Percentiles rank a stretch among this genome's conserved stretches.
phyloP scores from a whole-genome alignment of 2,888 invertebrate genomes.

The Xestia ashworthii region DNA sequence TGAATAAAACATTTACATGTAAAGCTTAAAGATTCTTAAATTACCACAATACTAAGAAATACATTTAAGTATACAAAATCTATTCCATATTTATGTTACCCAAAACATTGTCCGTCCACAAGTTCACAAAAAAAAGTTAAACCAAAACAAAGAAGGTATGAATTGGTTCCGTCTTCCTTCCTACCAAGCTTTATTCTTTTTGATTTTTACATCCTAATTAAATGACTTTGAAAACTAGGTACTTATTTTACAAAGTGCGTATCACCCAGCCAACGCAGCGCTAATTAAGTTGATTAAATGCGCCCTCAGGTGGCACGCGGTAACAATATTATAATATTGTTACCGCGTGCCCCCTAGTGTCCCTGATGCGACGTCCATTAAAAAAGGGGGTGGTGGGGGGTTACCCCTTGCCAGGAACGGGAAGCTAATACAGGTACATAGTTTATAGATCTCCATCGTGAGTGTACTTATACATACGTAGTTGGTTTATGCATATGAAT shows the following conservation, averaged over 20 bases:
- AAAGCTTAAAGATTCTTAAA: no score
- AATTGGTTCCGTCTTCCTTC: not conserved
- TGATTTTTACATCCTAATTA: not conserved
- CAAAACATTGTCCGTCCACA: no score
- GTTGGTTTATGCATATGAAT: not conserved
- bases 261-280: not conserved
- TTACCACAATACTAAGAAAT: no score
- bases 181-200: not conserved
- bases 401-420: not conserved
- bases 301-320: not conserved
- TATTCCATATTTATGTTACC: no score
- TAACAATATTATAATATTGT: not conserved
- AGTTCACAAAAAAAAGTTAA: no score
- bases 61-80: no score
- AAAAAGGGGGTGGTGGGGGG: not conserved
- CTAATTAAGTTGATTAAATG: conserved; percentile 10
- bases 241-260: not conserved
- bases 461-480: not conserved
- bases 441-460: not conserved
- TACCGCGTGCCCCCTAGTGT: not conserved
- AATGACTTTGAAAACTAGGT: not conserved
- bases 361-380: not conserved
- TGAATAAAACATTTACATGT: no score
- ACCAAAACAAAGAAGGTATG: not conserved
- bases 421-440: no score